Conservation (phyloP, 2,888 invertebrate species). For the Opisthograptis luteolata region DNA sequence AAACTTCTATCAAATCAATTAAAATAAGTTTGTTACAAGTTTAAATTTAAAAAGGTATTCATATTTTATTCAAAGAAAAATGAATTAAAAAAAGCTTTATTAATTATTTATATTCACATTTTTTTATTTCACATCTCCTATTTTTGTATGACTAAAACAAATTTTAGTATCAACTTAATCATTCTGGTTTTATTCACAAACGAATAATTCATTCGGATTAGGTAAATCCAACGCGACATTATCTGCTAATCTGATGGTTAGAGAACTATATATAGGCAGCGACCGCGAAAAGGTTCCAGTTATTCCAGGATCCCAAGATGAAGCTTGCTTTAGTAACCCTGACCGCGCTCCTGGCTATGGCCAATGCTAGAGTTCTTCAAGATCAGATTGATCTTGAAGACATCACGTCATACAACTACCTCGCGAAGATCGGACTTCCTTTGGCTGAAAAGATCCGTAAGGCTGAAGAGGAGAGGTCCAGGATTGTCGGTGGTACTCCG, state of each 20-base stretch:
- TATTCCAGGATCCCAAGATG: slow-evolving; percentile 20
- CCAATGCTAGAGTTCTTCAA: slow-evolving; percentile 16
- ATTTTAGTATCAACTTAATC: too few relatives aligned
- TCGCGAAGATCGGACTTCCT: slow-evolving; percentile 44
- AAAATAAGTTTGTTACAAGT: too few relatives aligned
- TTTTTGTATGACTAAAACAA: too few relatives aligned
- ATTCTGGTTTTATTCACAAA: not conserved
- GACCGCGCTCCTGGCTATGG: slow-evolving; percentile 35
- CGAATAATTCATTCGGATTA: too few relatives aligned
- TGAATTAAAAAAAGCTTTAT: too few relatives aligned
- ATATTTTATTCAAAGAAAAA: too few relatives aligned
- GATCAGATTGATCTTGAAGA: slow-evolving; percentile 27
- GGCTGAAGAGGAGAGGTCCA: slow-evolving; percentile 41
- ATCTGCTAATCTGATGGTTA: slow-evolving; percentile 4
- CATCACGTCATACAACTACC: slow-evolving; percentile 45
- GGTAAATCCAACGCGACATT: slow-evolving; percentile 2
- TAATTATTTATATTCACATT: too few relatives aligned
- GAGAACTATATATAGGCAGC: not conserved
- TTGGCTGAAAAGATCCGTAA: slow-evolving; percentile 45
- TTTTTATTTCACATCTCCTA: too few relatives aligned
- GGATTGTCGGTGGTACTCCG: slow-evolving; percentile 49
- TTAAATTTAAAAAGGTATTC: too few relatives aligned
- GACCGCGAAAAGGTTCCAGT: not conserved
- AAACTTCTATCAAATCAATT: too few relatives aligned
- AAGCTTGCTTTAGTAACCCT: slow-evolving; percentile 25